Conservation (phyloP, 2,113 vertebrate genomes). For the Helogale parvula region DNA sequence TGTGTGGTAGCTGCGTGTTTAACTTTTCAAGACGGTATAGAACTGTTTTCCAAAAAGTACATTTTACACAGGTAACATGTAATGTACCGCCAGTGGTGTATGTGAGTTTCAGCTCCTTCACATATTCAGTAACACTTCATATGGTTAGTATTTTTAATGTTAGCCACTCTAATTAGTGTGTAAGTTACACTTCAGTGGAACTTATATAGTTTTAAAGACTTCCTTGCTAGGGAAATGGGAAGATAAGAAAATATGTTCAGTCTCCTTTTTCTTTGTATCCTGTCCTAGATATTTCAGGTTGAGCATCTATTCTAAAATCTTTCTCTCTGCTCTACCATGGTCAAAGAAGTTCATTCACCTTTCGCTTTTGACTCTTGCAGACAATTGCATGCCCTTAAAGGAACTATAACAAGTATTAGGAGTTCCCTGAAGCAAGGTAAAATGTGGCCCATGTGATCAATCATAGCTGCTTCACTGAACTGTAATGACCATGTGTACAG, state of each 20-base stretch:
- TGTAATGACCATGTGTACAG: conserved; percentile 13
- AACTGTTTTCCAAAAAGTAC: neutral
- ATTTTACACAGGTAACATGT: neutral
- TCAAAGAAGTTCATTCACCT: conserved; percentile 53
- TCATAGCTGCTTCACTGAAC: conserved; percentile 61
- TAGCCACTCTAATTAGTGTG: neutral
- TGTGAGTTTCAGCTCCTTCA: neutral
- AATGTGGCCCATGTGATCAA: conserved; percentile 49
- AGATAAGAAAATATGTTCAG: neutral
- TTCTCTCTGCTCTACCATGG: neutral
- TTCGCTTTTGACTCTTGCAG: conserved; percentile 60
- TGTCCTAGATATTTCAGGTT: conserved; percentile 8
- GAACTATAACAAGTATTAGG: conserved; percentile 55
- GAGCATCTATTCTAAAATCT: neutral
- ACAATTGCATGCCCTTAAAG: conserved; percentile 45
- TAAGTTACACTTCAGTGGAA: neutral
- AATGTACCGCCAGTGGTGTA: neutral
- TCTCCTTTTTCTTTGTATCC: neutral
- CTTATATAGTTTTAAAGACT: neutral
- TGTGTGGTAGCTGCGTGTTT: neutral
- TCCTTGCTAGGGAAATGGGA: neutral
- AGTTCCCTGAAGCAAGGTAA: conserved; percentile 24
- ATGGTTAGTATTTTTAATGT: neutral
- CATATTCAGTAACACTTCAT: neutral
- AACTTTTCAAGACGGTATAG: neutral